Evolutionary conservation across 2,113 vertebrate species (phyloP).

Genomic region (Orientallactaga bullata): DNA sequence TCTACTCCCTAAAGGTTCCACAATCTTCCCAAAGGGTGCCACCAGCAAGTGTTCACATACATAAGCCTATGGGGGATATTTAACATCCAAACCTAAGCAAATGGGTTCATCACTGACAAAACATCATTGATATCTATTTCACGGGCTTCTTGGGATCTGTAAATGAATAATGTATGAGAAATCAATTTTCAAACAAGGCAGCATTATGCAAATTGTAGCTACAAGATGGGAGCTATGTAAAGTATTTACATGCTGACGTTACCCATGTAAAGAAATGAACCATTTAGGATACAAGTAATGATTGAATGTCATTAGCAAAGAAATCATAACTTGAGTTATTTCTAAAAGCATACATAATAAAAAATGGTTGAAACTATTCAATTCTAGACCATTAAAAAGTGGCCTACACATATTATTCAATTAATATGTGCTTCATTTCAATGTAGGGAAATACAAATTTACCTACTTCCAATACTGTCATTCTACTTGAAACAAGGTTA

Average conservation of each 20-base stretch:
- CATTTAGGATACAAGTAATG: slow-evolving; percentile 1
- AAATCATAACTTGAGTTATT: neutral
- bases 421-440: neutral
- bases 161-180: slow-evolving; percentile 10
- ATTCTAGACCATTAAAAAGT: neutral
- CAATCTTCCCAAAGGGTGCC: too few species aligned
- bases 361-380: neutral
- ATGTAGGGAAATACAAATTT: neutral
- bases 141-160: neutral
- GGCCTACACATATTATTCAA: neutral
- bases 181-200: slow-evolving; percentile 11
- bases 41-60: too few species aligned
- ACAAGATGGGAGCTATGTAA: neutral
- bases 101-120: too few species aligned
- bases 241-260: neutral
- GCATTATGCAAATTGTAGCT: neutral
- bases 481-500: neutral
- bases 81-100: too few species aligned
- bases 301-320: neutral
- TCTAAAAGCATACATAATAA: neutral
- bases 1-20: too few species aligned
- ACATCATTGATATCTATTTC: neutral
- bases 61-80: too few species aligned
- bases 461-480: neutral
- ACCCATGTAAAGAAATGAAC: neutral